Evolutionary conservation across 2,888 invertebrate genomes (phyloP).

Genomic region (Drosophila suboccidentalis): DNA sequence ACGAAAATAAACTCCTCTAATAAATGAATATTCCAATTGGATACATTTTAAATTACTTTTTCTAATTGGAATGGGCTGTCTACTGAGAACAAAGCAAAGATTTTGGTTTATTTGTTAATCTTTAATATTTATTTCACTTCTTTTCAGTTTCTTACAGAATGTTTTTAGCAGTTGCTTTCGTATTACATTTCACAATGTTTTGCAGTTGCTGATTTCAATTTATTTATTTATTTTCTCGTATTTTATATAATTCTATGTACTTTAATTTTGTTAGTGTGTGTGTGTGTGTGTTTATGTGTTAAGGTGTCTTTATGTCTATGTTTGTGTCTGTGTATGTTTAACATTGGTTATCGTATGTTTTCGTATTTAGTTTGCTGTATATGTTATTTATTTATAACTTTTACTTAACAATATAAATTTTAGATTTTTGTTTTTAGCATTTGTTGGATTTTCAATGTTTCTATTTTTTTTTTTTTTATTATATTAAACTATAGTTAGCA

Average conservation of each 20-base stretch:
- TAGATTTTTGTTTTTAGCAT: constrained; percentile 57
- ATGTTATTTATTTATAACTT: constrained; percentile 55
- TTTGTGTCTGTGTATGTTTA: constrained; percentile 49
- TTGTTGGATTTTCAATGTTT: constrained; percentile 43
- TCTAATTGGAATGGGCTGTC: not conserved
- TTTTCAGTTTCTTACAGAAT: constrained; percentile 66
- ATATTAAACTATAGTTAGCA: constrained; percentile 61
- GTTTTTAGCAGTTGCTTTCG: constrained; percentile 59
- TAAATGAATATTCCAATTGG: not conserved
- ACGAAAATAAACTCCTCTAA: not conserved
- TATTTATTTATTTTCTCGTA: constrained; percentile 35
- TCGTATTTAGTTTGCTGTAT: constrained; percentile 40
- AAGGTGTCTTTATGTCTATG: constrained; percentile 11
- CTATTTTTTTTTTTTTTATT: constrained; percentile 3
- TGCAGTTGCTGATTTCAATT: constrained; percentile 46
- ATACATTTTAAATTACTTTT: not conserved
- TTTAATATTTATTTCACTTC: constrained; percentile 73
- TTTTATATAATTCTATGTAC: constrained; percentile 44
- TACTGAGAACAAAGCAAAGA: not conserved
- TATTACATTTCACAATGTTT: constrained; percentile 54
- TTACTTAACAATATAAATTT: constrained; percentile 66
- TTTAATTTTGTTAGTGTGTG: constrained; percentile 24
- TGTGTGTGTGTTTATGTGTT: constrained; percentile 20
- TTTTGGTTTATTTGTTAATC: constrained; percentile 45
- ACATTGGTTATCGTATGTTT: constrained; percentile 69